These are phyloP conservation scores for Dasyprocta punctata DNA, from an alignment of 2,113 vertebrate species.

Conservation along the genomic window DNA sequence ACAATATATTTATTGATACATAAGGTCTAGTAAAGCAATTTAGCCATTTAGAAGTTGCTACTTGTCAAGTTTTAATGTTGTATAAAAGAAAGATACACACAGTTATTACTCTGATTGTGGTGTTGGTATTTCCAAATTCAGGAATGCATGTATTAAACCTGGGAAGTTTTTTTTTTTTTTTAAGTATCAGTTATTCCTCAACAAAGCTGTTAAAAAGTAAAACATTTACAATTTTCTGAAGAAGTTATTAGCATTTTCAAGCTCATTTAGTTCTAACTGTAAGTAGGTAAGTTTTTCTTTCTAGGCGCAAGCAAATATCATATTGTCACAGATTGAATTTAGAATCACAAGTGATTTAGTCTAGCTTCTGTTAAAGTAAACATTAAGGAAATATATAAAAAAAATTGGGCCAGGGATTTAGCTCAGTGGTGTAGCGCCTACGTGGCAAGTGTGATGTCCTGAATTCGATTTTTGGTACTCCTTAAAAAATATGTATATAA, in stretches of 20 bases:
- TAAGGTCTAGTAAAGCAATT: background rate
- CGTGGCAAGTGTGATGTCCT: no score
- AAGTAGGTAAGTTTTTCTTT: background rate
- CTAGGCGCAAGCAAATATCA: background rate
- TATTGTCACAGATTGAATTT: background rate
- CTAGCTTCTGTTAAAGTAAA: background rate
- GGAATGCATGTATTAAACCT: background rate
- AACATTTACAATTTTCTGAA: background rate
- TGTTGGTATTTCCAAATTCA: background rate
- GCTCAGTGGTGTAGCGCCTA: no score
- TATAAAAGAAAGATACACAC: background rate
- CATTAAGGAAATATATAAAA: background rate
- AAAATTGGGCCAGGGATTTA: background rate
- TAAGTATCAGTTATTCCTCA: no score
- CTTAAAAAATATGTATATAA: background rate
- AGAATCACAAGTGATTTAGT: background rate
- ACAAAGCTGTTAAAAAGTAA: background rate
- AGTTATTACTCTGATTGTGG: background rate
- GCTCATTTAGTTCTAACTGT: background rate
- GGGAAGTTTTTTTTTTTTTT: background rate
- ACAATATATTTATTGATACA: background rate
- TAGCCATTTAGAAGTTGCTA: conserved; percentile 14
- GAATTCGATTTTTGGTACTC: no score
- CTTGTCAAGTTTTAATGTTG: background rate
- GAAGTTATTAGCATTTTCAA: background rate